Evolutionary conservation across 2,113 vertebrate species (phyloP).

Genomic region (Anguilla rostrata): DNA sequence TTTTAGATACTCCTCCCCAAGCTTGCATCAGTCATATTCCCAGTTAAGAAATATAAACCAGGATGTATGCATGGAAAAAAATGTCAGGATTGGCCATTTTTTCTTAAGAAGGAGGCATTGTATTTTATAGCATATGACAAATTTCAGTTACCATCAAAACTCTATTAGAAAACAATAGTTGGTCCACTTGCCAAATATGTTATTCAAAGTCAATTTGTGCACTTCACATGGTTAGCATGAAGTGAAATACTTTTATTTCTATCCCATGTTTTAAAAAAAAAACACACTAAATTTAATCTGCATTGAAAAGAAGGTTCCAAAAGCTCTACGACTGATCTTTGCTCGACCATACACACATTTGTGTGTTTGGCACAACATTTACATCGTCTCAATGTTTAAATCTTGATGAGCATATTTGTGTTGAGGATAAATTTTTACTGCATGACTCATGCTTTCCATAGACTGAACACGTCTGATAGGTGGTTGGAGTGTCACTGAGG

Average conservation of each 20-base stretch:
- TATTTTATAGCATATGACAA: too few relatives aligned
- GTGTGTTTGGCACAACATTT: not conserved
- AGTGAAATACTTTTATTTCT: not conserved
- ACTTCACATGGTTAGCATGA: not conserved
- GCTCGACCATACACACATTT: not conserved
- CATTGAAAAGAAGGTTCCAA: not conserved
- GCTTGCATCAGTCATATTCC: too few relatives aligned
- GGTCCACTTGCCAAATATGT: too few relatives aligned
- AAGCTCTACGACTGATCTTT: not conserved
- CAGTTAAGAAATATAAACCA: too few relatives aligned
- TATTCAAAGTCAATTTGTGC: not conserved
- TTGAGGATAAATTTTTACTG: not conserved
- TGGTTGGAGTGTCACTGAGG: not conserved
- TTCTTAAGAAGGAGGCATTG: too few relatives aligned
- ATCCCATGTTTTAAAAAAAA: not conserved
- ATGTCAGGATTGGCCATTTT: too few relatives aligned
- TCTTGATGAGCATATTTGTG: not conserved
- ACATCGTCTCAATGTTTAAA: not conserved
- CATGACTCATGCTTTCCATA: not conserved
- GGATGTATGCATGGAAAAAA: too few relatives aligned
- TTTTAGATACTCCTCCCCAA: too few relatives aligned
- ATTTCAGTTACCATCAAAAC: too few relatives aligned
- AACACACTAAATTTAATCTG: not conserved
- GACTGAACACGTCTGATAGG: not conserved
- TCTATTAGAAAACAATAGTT: too few relatives aligned